These are phyloP conservation scores for Myotis yumanensis DNA, from an alignment of 2,113 vertebrate species.

Conservation along the genomic window DNA sequence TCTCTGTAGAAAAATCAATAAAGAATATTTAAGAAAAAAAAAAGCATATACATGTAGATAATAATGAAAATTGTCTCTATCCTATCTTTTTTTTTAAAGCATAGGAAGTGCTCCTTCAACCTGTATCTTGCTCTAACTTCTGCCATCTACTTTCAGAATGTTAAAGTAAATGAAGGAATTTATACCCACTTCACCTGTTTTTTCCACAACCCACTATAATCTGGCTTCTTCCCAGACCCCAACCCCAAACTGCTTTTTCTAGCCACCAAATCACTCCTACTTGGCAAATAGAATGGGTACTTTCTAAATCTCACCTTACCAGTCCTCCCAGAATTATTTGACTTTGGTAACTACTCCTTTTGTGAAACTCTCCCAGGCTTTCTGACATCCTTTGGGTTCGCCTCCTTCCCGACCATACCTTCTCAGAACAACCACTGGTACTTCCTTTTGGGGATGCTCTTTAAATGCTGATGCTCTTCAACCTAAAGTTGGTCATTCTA, in stretches of 20 bases:
- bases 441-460: not conserved
- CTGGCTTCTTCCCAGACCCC: not conserved
- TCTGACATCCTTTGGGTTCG: conserved; percentile 17
- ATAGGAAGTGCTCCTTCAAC: not conserved
- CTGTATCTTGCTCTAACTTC: not conserved
- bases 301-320: conserved; percentile 43
- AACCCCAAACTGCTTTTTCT: conserved; percentile 31
- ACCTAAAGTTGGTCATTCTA: not conserved
- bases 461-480: not conserved
- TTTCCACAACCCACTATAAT: not conserved
- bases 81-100: not conserved
- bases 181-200: not conserved
- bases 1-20: too few relatives aligned
- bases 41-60: not conserved
- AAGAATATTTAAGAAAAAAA: too few relatives aligned
- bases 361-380: conserved; percentile 1
- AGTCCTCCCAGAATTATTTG: not conserved
- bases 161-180: conserved; percentile 11
- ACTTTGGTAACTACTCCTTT: not conserved
- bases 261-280: not conserved
- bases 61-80: conserved; percentile 4
- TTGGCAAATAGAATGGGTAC: not conserved
- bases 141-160: conserved; percentile 17
- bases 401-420: not conserved
- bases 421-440: not conserved